Evolutionary conservation across 2,113 vertebrate species (phyloP), one percentile per base, ranked within the genome.

Genomic region (Cinclus cinclus): DNA sequence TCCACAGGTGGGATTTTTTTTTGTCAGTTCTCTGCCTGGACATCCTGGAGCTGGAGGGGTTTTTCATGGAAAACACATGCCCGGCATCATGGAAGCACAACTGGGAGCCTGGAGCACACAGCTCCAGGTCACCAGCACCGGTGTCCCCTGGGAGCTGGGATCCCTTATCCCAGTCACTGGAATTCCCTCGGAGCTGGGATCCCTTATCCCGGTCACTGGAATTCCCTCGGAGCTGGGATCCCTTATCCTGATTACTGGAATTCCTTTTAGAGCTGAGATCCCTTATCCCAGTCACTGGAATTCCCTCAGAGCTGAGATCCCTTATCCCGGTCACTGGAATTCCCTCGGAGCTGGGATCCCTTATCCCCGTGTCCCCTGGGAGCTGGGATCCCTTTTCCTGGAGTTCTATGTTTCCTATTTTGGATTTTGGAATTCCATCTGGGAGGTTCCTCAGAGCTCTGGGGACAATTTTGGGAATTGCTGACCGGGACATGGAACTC

Each of bases 51-150:
- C 96, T 80, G 73, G 64, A 31, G 33, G 25, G 86, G 47, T 89
- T 96, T 90, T 79, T 50, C 63, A 17, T 7, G 67, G 96, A 87
- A 92, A 68, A 89, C 49, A 14, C 37, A 20, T 25, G 28, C 81
- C 49, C 82, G 10, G 23, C 17, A 12, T 90, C 90, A 60, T 31
- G 58, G 87, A 98, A 98, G 98, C 98, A 97, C 98, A 98, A 97
- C 91, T 70, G 23, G 84, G 64, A 70, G 47, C 64, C 46, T 39
- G 84, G 83, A 76, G n/a, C 50, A 2, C 28, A 17, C 13, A 4
- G 27, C 33, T 37, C 37, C 4, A 1, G 68, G 27, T 16, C 56
- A 30, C 80, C 67, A 10, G 56, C 59, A 39, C 39, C 11, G 7
- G 39, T 2, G 84, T 16, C 71, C 5, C 19, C 4, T 56, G 12